A percentile compares a stretch with the other conserved stretches of the same genome.
Conservation (phyloP, 2,797 vertebrate genomes). For the Schizopygopsis pylzovi region DNA sequence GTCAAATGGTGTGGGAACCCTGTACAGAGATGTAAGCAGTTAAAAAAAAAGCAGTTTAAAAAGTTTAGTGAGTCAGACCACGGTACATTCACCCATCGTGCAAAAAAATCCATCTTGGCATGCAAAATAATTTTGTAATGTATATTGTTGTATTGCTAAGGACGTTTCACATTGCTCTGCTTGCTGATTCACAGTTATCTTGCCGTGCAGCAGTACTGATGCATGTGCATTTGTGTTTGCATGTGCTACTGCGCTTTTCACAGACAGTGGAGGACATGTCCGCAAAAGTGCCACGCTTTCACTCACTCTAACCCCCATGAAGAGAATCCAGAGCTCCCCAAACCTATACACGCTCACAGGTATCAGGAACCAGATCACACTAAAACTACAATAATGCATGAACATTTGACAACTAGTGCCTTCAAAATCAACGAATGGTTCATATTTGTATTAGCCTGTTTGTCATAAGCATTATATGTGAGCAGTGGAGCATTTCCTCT, state of each 20-base stretch:
- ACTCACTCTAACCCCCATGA: conserved; percentile 88
- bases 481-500: conserved; percentile 7
- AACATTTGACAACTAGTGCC: not conserved
- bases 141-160: not conserved
- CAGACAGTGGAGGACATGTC: conserved; percentile 87
- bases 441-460: not conserved
- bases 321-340: conserved; percentile 90
- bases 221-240: conserved; percentile 77
- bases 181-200: conserved; percentile 36
- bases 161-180: conserved; percentile 26
- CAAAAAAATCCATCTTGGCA: not conserved
- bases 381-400: conserved; percentile 18
- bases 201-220: conserved; percentile 30
- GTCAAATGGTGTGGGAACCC: no score
- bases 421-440: not conserved
- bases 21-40: no score
- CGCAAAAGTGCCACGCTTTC: conserved; percentile 85
- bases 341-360: conserved; percentile 85
- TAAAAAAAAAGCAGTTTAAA: not conserved
- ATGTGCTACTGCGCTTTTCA: conserved; percentile 81
- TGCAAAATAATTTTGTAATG: not conserved
- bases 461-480: not conserved
- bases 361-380: conserved; percentile 69
- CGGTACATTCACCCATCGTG: no score
- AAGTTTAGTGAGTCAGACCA: not conserved